phyloP scores from a whole-genome alignment of 2,888 invertebrate species.

The Lasiommata megera region DNA sequence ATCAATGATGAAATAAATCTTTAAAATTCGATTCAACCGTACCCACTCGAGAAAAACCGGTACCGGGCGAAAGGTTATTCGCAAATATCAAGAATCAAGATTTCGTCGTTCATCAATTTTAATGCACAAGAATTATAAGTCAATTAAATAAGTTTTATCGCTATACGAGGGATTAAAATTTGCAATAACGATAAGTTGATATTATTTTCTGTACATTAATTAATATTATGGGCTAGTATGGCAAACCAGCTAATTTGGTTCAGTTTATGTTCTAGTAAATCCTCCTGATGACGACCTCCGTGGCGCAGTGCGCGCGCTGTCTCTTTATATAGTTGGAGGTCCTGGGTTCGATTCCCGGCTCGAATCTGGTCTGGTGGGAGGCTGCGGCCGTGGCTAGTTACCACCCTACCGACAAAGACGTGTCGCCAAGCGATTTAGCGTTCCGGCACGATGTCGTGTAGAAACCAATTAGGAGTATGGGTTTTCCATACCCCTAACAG shows the following conservation, averaged over 20 bases:
- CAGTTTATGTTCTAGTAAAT: no score
- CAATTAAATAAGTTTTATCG: slow-evolving; percentile 12
- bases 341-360: no score
- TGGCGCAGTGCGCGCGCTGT: no score
- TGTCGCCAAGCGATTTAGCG: no score
- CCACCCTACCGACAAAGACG: no score
- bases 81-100: slow-evolving; percentile 38
- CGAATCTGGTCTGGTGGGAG: no score
- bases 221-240: not conserved
- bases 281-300: no score
- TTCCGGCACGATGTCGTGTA: no score
- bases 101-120: slow-evolving; percentile 30
- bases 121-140: slow-evolving; percentile 20
- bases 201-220: not conserved
- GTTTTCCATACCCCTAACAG: no score
- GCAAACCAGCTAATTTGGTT: not conserved
- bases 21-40: slow-evolving; percentile 59
- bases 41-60: slow-evolving; percentile 56
- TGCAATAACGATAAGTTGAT: not conserved
- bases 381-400: no score
- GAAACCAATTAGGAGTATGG: no score
- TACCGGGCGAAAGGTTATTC: slow-evolving; percentile 68
- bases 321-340: no score
- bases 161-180: not conserved
- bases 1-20: slow-evolving; percentile 53